A percentile compares a stretch with the other conserved stretches of the same genome.
Evolutionary conservation across 2,888 invertebrate genomes (phyloP).

Genomic region (Thymelicus acteon): DNA sequence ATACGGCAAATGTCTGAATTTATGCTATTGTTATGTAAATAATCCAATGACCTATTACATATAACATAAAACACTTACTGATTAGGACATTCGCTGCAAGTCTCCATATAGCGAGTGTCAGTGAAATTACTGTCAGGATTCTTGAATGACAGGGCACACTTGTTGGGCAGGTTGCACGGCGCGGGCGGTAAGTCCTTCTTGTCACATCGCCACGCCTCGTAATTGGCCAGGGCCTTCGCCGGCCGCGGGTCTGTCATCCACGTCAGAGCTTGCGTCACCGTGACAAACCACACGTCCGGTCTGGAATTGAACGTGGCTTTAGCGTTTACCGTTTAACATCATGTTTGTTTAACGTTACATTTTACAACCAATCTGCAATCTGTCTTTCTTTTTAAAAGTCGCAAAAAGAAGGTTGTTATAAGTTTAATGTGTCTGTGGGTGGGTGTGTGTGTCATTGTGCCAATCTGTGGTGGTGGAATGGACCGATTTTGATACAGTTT

Average conservation of each 20-base stretch:
- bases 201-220: slow-evolving; percentile 93
- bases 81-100: slow-evolving; percentile 93
- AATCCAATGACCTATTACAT: no score
- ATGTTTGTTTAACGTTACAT: no score
- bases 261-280: slow-evolving; percentile 93
- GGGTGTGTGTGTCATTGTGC: no score
- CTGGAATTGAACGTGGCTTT: slow-evolving; percentile 69
- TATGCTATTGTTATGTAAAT: no score
- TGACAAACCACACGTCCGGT: slow-evolving; percentile 94
- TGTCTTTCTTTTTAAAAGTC: no score
- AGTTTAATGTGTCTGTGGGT: no score
- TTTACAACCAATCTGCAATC: no score
- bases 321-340: no score
- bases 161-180: slow-evolving; percentile 92
- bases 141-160: slow-evolving; percentile 93
- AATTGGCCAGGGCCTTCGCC: slow-evolving; percentile 87
- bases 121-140: slow-evolving; percentile 90
- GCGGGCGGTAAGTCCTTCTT: slow-evolving; percentile 89
- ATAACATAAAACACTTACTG: slow-evolving; percentile 70
- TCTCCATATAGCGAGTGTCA: slow-evolving; percentile 94
- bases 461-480: no score
- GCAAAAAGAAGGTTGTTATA: no score
- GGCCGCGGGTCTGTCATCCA: slow-evolving; percentile 95
- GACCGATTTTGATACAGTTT: no score
- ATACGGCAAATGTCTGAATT: no score